Base-by-base conservation (phyloP, 2,888 invertebrate species). In the Cephalotes varians region DNA sequence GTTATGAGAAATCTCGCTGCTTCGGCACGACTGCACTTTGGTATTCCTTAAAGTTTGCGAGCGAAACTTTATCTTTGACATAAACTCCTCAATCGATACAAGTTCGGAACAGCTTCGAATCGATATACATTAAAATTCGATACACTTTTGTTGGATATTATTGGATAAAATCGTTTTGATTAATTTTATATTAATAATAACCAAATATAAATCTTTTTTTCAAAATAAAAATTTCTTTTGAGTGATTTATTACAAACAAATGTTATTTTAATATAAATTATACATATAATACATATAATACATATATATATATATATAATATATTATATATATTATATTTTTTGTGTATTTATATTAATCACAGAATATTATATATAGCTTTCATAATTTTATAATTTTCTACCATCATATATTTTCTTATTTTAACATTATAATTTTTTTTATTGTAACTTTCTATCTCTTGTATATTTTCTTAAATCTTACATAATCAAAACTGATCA, bases 1-100 rank as follows among this genome's bases (percentile, higher is more conserved):
- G 15, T 69, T 65, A 65, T 44, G 69, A 85, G 90, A 88, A 85
- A 90, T 90, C 87, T 88, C 87, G 87, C 87, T 87, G 84, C 83
- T 89, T 88, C 83, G 58, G 73, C 87, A 74, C 79, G 76, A 67
- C 31, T 87, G 82, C 88, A 85, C 80, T 18, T 31, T 72, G 77
- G 72, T 86, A 84, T 83, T 71, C 82, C 85, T 89, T 87, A 84
- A 89, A 89, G 82, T 87, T 87, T 82, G 69, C 56, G 21, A 18
- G 71, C 47, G 65, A 87, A 86, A 88, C 86, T 88, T 88, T 88
- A 65, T 72, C 80, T 74, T 44, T 28, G 28, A 77, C 73, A 31
- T 54, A 73, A 85, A 88, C 82, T 85, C 83, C 81, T 71, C 64
- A 65, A 65, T 65, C 37, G 82, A 34, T 74, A 83, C 69, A 80